Conservation (phyloP, 2,113 vertebrate species). For the Neotoma lepida region DNA sequence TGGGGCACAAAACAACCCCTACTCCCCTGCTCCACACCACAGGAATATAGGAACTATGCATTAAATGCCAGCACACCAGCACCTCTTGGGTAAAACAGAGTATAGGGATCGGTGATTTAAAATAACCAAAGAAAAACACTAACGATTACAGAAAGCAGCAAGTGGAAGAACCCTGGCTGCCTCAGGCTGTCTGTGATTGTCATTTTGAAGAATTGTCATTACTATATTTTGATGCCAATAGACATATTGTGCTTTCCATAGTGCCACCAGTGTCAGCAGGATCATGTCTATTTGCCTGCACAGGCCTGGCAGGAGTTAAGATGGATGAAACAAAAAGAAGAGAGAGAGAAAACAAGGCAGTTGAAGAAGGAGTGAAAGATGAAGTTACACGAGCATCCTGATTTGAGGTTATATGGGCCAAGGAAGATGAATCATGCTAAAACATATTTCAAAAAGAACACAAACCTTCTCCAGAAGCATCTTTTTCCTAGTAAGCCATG, state of each 20-base stretch:
- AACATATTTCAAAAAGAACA: slow-evolving; percentile 42
- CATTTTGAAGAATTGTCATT: slow-evolving; percentile 75
- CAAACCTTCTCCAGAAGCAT: slow-evolving; percentile 44
- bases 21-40: neutral
- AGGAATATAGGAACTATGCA: neutral
- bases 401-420: slow-evolving; percentile 54
- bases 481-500: neutral
- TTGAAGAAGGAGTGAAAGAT: slow-evolving; percentile 55
- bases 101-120: slow-evolving; percentile 17
- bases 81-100: slow-evolving; percentile 27
- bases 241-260: slow-evolving; percentile 62
- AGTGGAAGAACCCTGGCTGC: slow-evolving; percentile 21
- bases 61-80: slow-evolving; percentile 21
- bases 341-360: slow-evolving; percentile 14
- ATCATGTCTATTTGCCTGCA: slow-evolving; percentile 27
- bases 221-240: slow-evolving; percentile 42
- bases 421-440: slow-evolving; percentile 64
- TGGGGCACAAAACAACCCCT: slow-evolving; percentile 32
- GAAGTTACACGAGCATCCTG: slow-evolving; percentile 20
- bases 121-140: slow-evolving; percentile 50
- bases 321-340: slow-evolving; percentile 52
- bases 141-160: slow-evolving; percentile 17
- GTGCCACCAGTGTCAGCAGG: slow-evolving; percentile 59
- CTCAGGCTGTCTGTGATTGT: slow-evolving; percentile 57
- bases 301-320: slow-evolving; percentile 35